phyloP scores from a whole-genome alignment of 2,888 invertebrate genomes.

The Orgyia antiqua region DNA sequence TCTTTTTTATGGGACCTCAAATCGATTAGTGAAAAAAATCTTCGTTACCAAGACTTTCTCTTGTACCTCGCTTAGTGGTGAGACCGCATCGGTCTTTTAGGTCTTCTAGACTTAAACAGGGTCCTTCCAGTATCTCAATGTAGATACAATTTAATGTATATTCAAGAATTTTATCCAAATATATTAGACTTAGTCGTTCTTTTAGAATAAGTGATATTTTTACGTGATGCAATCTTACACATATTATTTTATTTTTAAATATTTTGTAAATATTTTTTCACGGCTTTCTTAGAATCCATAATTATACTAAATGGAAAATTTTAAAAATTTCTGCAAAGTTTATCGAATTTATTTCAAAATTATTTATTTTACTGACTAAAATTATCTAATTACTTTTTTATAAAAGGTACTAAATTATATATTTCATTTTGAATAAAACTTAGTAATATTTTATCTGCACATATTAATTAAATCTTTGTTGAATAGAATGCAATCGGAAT shows the following conservation, averaged over 20 bases:
- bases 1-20: too few species aligned
- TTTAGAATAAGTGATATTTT: constrained; percentile 34
- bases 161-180: constrained; percentile 62
- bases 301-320: too few species aligned
- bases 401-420: neutral
- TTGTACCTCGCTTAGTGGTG: constrained; percentile 58
- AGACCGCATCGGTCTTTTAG: constrained; percentile 34
- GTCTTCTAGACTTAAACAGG: constrained; percentile 58
- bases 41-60: constrained; percentile 50
- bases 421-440: too few species aligned
- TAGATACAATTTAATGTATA: constrained; percentile 28
- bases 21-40: too few species aligned
- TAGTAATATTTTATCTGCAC: too few species aligned
- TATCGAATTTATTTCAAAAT: constrained; percentile 4
- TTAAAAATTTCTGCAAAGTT: constrained; percentile 5
- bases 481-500: too few species aligned
- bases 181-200: constrained; percentile 54
- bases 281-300: too few species aligned
- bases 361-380: constrained; percentile 1
- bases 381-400: constrained; percentile 1
- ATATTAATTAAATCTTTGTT: too few species aligned
- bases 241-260: constrained; percentile 22
- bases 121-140: constrained; percentile 60
- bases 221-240: constrained; percentile 38
- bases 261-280: constrained; percentile 47